phyloP scores from a whole-genome alignment of 2,797 vertebrate genomes.

The Dermochelys coriacea region DNA sequence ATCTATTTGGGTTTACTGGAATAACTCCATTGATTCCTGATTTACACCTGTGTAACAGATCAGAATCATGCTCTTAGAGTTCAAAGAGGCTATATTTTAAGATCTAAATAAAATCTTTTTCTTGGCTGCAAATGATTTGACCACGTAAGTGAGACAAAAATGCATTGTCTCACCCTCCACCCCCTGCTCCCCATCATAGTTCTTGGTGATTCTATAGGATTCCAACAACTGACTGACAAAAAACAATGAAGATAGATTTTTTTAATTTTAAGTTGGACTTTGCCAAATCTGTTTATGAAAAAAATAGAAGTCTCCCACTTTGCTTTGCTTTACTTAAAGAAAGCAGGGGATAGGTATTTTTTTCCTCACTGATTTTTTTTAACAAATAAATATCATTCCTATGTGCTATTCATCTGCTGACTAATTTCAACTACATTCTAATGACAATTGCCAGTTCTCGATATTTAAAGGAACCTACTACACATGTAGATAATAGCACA shows the following conservation, averaged over 20 bases:
- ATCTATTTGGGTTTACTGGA: constrained; percentile 4
- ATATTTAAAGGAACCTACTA: neutral
- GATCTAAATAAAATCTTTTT: neutral
- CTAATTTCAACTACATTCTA: neutral
- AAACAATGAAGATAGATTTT: no score
- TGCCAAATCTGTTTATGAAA: no score
- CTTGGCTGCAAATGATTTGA: neutral
- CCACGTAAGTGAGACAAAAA: neutral
- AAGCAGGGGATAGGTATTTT: neutral
- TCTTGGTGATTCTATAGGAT: neutral
- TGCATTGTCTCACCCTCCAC: neutral
- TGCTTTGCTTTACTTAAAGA: neutral
- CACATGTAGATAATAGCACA: constrained; percentile 26
- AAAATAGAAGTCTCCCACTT: no score
- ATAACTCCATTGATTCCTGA: constrained; percentile 11
- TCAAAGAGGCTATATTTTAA: neutral
- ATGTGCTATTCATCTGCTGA: neutral
- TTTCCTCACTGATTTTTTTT: neutral
- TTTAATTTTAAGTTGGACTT: neutral
- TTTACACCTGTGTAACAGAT: neutral
- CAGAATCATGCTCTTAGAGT: neutral
- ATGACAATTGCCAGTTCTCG: constrained; percentile 15
- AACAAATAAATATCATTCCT: neutral
- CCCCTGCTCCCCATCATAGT: neutral
- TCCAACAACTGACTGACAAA: neutral